Evolutionary conservation across 2,888 invertebrate genomes (phyloP).

Genomic region (Lutraria lutraria): DNA sequence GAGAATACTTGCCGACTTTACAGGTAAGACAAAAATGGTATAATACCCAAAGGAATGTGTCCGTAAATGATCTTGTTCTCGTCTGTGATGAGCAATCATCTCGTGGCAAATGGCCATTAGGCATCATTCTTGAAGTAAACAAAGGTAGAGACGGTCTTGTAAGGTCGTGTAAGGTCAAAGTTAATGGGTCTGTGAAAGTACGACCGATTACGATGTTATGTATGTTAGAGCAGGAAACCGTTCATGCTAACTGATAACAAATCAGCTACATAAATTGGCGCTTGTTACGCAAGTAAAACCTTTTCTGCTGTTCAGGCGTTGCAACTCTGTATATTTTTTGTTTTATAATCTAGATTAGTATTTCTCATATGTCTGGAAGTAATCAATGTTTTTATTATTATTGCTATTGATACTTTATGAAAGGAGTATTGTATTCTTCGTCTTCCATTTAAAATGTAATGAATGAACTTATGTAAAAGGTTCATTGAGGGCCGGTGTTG

Average conservation of each 20-base stretch:
- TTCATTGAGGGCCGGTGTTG: slow-evolving; percentile 12
- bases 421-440: background rate
- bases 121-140: slow-evolving; percentile 31
- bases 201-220: slow-evolving; percentile 36
- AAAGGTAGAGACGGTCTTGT: slow-evolving; percentile 39
- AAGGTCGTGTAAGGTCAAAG: slow-evolving; percentile 33
- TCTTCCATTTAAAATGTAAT: background rate
- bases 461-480: slow-evolving; percentile 7
- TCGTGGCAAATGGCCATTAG: slow-evolving; percentile 43
- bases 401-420: too few species aligned
- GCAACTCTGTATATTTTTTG: background rate
- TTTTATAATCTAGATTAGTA: background rate
- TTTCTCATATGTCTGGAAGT: background rate
- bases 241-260: slow-evolving; percentile 6
- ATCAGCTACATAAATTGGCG: background rate
- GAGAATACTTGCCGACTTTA: too few species aligned
- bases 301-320: background rate
- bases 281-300: too few species aligned
- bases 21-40: too few species aligned
- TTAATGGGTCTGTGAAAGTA: slow-evolving; percentile 35
- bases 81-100: slow-evolving; percentile 34
- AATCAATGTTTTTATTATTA: background rate
- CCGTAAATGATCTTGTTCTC: slow-evolving; percentile 38
- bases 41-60: slow-evolving; percentile 25
- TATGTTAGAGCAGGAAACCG: slow-evolving; percentile 16